A percentile compares a stretch with the other conserved stretches of the same genome.
These are phyloP conservation scores for Lissocephala sabroskyi DNA, from an alignment of 2,888 invertebrate species.

Conservation along the genomic window DNA sequence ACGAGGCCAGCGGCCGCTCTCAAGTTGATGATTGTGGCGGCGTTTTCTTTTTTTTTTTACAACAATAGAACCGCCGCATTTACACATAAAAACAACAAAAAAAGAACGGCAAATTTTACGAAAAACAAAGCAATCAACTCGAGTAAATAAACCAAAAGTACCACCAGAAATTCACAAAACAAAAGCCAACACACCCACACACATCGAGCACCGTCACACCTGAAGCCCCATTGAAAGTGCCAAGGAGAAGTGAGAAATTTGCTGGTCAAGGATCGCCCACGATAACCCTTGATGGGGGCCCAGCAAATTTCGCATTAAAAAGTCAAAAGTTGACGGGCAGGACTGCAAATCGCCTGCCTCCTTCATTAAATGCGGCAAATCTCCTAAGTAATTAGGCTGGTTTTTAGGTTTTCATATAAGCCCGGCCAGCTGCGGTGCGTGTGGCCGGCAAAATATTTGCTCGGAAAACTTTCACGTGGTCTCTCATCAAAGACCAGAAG, in stretches of 20 bases:
- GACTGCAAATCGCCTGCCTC: slow-evolving; percentile 10
- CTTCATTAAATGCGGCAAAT: slow-evolving; percentile 27
- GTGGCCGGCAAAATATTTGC: slow-evolving; percentile 56
- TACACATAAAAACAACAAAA: slow-evolving; percentile 27
- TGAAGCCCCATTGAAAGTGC: not conserved
- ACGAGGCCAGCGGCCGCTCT: slow-evolving; percentile 11
- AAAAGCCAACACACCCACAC: slow-evolving; percentile 18
- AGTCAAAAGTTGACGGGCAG: slow-evolving; percentile 28
- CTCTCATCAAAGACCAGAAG: slow-evolving; percentile 42
- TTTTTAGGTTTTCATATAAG: not conserved
- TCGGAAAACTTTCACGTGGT: slow-evolving; percentile 32
- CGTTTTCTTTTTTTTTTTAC: no score
- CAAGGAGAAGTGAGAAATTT: slow-evolving; percentile 17
- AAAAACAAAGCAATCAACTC: slow-evolving; percentile 64
- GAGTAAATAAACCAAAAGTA: slow-evolving; percentile 61
- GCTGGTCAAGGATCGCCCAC: slow-evolving; percentile 26
- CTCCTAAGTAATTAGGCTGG: slow-evolving; percentile 48
- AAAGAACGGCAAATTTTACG: slow-evolving; percentile 41
- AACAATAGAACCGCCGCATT: no score
- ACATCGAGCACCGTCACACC: slow-evolving; percentile 23
- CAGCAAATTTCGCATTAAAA: slow-evolving; percentile 21
- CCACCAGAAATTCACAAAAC: slow-evolving; percentile 37
- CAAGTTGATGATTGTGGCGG: slow-evolving; percentile 56
- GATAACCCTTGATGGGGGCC: slow-evolving; percentile 24
- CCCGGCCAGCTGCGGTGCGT: slow-evolving; percentile 19